Evolutionary conservation across 2,797 vertebrate species (phyloP), one percentile per base, ranked within the genome.

Genomic region (Sebastes alutus): DNA sequence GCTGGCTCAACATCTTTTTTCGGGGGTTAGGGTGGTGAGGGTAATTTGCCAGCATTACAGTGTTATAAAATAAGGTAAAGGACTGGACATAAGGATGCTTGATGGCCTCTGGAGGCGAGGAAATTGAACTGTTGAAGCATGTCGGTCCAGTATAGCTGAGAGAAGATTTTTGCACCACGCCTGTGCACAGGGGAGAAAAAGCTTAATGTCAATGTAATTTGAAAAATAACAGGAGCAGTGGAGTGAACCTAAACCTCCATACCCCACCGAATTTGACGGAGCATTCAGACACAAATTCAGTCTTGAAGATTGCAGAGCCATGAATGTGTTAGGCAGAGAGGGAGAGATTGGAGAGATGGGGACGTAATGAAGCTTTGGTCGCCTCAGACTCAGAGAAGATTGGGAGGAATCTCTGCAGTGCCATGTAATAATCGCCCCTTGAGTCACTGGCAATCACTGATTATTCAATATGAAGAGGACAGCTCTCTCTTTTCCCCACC

Each of bases 381-480:
- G 71, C 85, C 75, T 83, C 69, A 83, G 78, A 87, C 82, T 74
- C 72, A 81, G 82, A 74, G 81, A 87, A 86, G 85, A 87, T 86
- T 84, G 78, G 84, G 72, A 91, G 74, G 82, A 93, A 91, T 85
- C 75, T 85, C 72, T 90, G 79, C 81, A 67, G 76, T 12, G 73
- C 76, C 18, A 13, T 76, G 79, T 72, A 84, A 94, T 93, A 91
- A 93, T 83, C 74, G 13, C 76, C 85, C 80, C 79, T 88, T 33
- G 66, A 90, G 84, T 92, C 87, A 27, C 80, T 81, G 79, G 86
- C 88, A 94, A 88, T 92, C 87, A 88, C 80, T 49, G 89, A 90
- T 93, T 83, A 94, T 94, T 95, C 87, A 90, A 52, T 87, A 91
- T 92, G 86, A 94, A 91, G 87, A 91, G 83, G 86, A 82, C 68